These are phyloP conservation scores for Thalassoma bifasciatum DNA, from an alignment of 2,113 vertebrate species.

Conservation along the genomic window DNA sequence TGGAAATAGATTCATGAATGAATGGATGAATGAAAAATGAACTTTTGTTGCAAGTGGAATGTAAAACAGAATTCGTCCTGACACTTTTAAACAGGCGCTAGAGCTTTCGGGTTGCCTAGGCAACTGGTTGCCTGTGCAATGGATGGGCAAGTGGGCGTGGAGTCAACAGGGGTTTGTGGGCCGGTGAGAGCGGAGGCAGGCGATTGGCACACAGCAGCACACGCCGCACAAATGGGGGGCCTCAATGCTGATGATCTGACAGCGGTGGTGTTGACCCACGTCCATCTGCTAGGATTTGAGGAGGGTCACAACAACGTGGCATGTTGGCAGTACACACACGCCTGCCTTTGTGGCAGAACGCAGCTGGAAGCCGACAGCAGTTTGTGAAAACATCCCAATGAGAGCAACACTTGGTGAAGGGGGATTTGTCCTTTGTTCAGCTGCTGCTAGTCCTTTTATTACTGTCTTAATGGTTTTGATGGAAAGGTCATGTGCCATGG, in stretches of 20 bases:
- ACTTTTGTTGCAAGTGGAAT: slow-evolving; percentile 58
- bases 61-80: slow-evolving; percentile 65
- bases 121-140: slow-evolving; percentile 82
- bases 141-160: slow-evolving; percentile 73
- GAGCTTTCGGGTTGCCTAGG: slow-evolving; percentile 83
- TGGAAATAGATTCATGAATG: slow-evolving; percentile 51
- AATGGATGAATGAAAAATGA: slow-evolving; percentile 53
- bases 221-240: slow-evolving; percentile 36
- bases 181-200: slow-evolving; percentile 72
- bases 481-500: neutral
- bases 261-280: slow-evolving; percentile 41
- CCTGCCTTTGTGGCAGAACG: slow-evolving; percentile 16
- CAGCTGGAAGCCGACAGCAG: slow-evolving; percentile 22
- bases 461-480: neutral
- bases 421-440: slow-evolving; percentile 3
- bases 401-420: slow-evolving; percentile 19
- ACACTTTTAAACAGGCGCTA: slow-evolving; percentile 71
- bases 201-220: slow-evolving; percentile 59
- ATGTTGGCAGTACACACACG: slow-evolving; percentile 19
- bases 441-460: slow-evolving; percentile 16
- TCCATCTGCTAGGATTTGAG: slow-evolving; percentile 57
- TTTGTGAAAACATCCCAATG: slow-evolving; percentile 39
- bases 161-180: slow-evolving; percentile 78
- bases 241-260: slow-evolving; percentile 41
- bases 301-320: slow-evolving; percentile 42